Conservation (phyloP, 2,113 vertebrate species). For the Sapayoa aenigma region DNA sequence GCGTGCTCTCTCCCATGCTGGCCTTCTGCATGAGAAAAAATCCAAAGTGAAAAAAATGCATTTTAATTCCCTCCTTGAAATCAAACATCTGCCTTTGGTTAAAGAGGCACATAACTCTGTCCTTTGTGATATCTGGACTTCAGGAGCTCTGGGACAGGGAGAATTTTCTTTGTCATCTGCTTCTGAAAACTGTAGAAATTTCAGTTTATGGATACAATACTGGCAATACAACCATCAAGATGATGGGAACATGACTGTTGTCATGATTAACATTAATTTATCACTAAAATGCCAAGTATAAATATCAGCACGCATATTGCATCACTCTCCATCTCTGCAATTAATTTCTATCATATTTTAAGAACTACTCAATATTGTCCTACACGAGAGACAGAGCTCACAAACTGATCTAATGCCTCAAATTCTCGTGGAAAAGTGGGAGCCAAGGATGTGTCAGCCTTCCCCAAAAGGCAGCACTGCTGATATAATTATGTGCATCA, state of each 20-base stretch:
- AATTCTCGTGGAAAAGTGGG: neutral
- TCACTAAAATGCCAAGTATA: neutral
- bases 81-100: slow-evolving; percentile 46
- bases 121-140: neutral
- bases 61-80: slow-evolving; percentile 29
- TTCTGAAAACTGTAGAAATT: neutral
- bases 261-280: neutral
- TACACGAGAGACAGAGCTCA: neutral
- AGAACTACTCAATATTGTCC: neutral
- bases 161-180: neutral
- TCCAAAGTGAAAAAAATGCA: slow-evolving; percentile 29
- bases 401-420: neutral
- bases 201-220: neutral
- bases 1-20: neutral
- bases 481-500: neutral
- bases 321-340: neutral
- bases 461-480: neutral
- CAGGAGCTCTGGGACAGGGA: neutral
- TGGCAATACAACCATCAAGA: neutral
- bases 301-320: neutral
- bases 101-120: neutral
- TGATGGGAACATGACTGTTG: neutral
- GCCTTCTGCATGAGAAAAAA: slow-evolving; percentile 39
- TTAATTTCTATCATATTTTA: neutral
- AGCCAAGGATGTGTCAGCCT: neutral